Evolutionary conservation across 2,797 vertebrate species (phyloP), one percentile per base, ranked within the genome.

Genomic region (Melanotaenia maccullochi): DNA sequence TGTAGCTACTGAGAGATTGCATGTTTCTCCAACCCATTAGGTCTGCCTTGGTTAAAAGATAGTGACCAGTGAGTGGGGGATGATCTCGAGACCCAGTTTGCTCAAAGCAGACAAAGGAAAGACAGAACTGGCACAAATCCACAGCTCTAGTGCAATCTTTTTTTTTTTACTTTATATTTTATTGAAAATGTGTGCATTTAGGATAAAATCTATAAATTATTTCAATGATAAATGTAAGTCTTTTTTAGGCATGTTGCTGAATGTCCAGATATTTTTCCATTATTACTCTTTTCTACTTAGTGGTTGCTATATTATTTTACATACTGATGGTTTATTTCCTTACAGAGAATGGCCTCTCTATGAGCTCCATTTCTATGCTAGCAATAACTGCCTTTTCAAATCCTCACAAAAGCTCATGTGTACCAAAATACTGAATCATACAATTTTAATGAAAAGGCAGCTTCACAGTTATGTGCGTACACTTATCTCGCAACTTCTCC

Each of bases 21-120:
- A 54, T 81, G 77, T 82, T 78, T 79, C 65, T 86, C 52, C 64
- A 70, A 47, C 40, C 77, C 71, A 84, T 88, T 85, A 83, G 56
- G 63, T 70, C 30, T 59, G 73, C 47, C 60, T 81, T 38, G 3
- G 28, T 74, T 79, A 47, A 65, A 66, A 82, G 68, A 83, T 42
- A 66, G 58, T 13, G 11, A 66, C 24, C 60, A 28, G 30, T 5
- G 44, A 73, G 49, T 18, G 64, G 78, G 78, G 57, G 73, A 9
- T 56, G 71, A 81, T 64, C 58, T 64, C 3, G 13, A 61, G 47
- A 72, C 42, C 25, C 18, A 13, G 60, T 58, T 33, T 69, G 52
- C 36, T 71, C 35, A 73, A 66, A 71, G 52, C 44, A 80, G 61
- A 84, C 82, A 82, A 82, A 83, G 62, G 25, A 65, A 70, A 40